Evolutionary conservation across 1,140 invertebrate genomes (phyloP).

Genomic region (Hypothenemus hampei): DNA sequence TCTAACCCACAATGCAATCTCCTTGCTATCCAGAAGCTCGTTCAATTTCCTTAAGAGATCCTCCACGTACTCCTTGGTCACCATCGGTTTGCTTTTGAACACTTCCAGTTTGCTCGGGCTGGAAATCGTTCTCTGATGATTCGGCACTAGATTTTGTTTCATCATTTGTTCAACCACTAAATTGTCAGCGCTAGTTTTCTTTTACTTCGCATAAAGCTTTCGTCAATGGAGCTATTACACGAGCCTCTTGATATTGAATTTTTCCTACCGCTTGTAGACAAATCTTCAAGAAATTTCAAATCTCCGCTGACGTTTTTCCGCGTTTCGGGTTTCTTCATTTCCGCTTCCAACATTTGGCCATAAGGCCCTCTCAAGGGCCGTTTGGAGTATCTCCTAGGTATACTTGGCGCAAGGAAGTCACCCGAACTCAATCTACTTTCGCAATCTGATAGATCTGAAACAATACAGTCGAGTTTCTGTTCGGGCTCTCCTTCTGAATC

Average conservation of each 20-base stretch:
- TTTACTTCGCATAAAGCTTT: slow-evolving; percentile 41
- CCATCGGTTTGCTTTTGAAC: slow-evolving; percentile 46
- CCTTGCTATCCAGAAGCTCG: slow-evolving; percentile 59
- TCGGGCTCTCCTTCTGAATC: slow-evolving; percentile 57
- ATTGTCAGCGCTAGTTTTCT: slow-evolving; percentile 53
- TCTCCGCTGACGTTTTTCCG: slow-evolving; percentile 51
- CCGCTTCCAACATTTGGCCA: slow-evolving; percentile 76
- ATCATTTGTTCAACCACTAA: slow-evolving; percentile 37
- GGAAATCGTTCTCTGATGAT: slow-evolving; percentile 71
- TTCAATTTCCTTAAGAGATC: slow-evolving; percentile 70
- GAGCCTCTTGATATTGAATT: slow-evolving; percentile 33
- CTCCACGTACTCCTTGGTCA: slow-evolving; percentile 62
- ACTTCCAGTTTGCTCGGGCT: slow-evolving; percentile 69
- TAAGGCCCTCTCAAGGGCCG: slow-evolving; percentile 72
- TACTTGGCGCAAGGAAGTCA: slow-evolving; percentile 35
- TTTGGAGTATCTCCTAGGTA: slow-evolving; percentile 61
- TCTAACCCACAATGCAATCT: slow-evolving; percentile 19
- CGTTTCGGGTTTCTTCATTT: slow-evolving; percentile 68
- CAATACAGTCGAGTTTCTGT: slow-evolving; percentile 41
- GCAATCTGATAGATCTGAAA: slow-evolving; percentile 52
- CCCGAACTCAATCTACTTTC: slow-evolving; percentile 45
- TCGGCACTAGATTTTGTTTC: slow-evolving; percentile 46
- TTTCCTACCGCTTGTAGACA: slow-evolving; percentile 33
- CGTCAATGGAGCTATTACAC: slow-evolving; percentile 48
- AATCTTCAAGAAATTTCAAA: slow-evolving; percentile 51